phyloP scores from a whole-genome alignment of 2,797 vertebrate species.

The Crax fasciolata region DNA sequence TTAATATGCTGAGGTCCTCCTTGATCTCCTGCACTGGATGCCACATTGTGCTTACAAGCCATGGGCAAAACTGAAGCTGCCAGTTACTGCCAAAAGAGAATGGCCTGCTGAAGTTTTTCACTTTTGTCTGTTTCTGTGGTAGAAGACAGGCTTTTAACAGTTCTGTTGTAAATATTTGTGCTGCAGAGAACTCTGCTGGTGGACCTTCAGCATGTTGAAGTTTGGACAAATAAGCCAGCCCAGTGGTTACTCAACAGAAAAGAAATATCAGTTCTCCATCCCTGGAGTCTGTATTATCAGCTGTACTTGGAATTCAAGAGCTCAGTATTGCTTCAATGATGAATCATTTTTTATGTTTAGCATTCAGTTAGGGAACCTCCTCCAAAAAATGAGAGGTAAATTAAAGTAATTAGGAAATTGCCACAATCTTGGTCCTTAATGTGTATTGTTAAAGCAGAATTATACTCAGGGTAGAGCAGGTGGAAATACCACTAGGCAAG shows the following conservation, averaged over 20 bases:
- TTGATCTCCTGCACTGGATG: not conserved
- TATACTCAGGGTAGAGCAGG: not conserved
- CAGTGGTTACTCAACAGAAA: not conserved
- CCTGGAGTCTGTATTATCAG: not conserved
- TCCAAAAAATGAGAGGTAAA: slow-evolving; percentile 21
- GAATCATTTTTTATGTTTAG: slow-evolving; percentile 14
- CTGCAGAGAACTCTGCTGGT: not conserved
- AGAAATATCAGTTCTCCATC: not conserved
- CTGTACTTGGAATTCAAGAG: slow-evolving; percentile 24
- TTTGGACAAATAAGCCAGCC: not conserved
- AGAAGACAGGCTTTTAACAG: not conserved
- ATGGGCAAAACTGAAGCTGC: not conserved
- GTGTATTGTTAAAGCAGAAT: slow-evolving; percentile 12
- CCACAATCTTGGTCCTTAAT: not conserved
- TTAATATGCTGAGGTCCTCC: not conserved
- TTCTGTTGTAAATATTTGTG: not conserved
- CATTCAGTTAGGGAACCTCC: slow-evolving; percentile 35
- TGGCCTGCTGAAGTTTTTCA: not conserved
- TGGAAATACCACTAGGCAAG: not conserved
- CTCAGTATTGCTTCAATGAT: not conserved
- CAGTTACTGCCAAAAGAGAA: not conserved
- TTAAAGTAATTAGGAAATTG: slow-evolving; percentile 40
- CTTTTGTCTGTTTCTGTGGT: not conserved
- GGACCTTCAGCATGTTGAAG: not conserved
- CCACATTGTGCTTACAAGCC: not conserved